Evolutionary conservation across 2,113 vertebrate genomes (phyloP), one percentile per base, ranked within the genome.

Genomic region (Salminus brasiliensis): DNA sequence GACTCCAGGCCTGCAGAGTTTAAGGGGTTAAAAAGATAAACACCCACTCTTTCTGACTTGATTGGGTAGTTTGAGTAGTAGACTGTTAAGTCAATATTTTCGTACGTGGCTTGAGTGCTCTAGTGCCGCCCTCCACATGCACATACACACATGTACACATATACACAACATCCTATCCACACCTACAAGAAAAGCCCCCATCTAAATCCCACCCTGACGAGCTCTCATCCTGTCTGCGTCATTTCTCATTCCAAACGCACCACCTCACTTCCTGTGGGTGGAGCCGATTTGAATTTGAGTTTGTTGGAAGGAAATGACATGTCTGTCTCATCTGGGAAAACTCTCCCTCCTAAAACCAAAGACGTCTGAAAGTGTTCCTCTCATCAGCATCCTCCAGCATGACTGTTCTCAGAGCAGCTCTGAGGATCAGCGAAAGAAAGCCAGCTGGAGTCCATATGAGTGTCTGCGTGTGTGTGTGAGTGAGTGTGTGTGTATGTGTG

Each of bases 371-470:
- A 69, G 41, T 57, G 27, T 63, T 72, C 45, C 49, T 53, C 43
- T 71, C 45, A n/a, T 60, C 63, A 78, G 53, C 43, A 74, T 70
- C 49, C 23, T 52, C 10, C 30, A 34, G 15, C 4, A 39, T 53
- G 55, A 52, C 65, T 70, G 69, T 74, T 62, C 70, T 65, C 45
- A 70, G 45, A 72, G 34, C 80, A 72, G 80, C 53, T 57, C 79
- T 75, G n/a, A 53, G 16, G 52, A 12, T 39, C n/a, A 7, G 53
- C 7, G 18, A 63, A 25, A 55, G 53, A 8, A 41, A 72, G 2
- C 70, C 79, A 81, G 79, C 76, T 84, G 79, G 53, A 81, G 23
- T 53, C 43, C 70, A 84, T 74, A 71, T 74, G 62, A 49, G 23
- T 43, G n/a, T 32, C 41, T 62, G 43, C 62, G 21, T 73, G n/a